phyloP scores from a whole-genome alignment of 1,140 invertebrate species.

The Diachasmimorpha longicaudata region DNA sequence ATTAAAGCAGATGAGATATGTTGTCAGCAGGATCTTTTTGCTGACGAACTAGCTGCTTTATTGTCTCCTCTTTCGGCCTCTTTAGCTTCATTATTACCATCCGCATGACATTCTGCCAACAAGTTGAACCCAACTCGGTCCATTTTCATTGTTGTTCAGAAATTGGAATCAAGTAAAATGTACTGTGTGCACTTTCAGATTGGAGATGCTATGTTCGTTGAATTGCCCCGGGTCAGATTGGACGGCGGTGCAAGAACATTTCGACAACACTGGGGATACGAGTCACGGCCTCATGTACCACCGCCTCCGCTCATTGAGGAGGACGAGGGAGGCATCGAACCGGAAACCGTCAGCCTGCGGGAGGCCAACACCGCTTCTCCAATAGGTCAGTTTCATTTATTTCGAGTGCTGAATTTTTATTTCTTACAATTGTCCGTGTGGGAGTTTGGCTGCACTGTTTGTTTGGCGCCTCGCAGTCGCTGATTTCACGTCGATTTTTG shows the following conservation, averaged over 20 bases:
- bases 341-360: conserved; percentile 63
- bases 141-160: not conserved
- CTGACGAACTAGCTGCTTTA: not conserved
- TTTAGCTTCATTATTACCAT: not conserved
- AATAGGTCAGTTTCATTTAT: conserved; percentile 60
- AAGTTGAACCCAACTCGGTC: not conserved
- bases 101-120: not conserved
- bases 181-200: conserved; percentile 54
- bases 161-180: not conserved
- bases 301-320: conserved; percentile 74
- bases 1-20: not conserved
- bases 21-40: not conserved
- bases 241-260: conserved; percentile 71
- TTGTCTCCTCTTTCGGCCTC: not conserved
- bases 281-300: conserved; percentile 65
- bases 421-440: not conserved
- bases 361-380: conserved; percentile 65
- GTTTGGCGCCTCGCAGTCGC: too few species aligned
- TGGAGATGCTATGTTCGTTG: conserved; percentile 68
- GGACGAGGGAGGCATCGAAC: conserved; percentile 66
- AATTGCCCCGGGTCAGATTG: conserved; percentile 72
- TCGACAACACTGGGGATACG: conserved; percentile 70
- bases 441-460: too few species aligned
- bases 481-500: too few species aligned
- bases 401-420: not conserved